A percentile compares a stretch with the other conserved stretches of the same genome.
These are phyloP conservation scores for Onthophagus sagittarius DNA, from an alignment of 2,888 invertebrate genomes.

Conservation along the genomic window DNA sequence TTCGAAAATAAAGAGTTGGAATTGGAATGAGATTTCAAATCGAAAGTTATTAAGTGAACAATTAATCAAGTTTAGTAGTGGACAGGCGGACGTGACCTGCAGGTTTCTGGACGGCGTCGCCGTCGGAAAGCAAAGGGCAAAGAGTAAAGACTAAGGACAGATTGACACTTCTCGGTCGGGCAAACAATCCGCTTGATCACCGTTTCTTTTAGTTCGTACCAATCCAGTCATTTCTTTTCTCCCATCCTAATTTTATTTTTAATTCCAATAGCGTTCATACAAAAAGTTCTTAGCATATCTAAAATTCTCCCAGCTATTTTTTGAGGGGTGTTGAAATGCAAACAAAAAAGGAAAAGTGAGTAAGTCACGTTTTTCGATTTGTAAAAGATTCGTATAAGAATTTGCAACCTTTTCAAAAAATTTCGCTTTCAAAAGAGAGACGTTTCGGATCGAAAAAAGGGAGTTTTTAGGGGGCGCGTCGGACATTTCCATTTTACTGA, in stretches of 20 bases:
- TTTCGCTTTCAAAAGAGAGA: no score
- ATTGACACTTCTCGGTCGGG: not conserved
- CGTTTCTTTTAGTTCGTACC: not conserved
- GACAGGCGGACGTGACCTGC: not conserved
- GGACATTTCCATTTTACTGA: conserved; percentile 48
- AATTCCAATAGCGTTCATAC: no score
- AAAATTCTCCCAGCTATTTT: no score
- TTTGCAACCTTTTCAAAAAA: no score
- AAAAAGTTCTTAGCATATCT: no score
- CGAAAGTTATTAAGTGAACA: not conserved
- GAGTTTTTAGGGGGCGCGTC: conserved; percentile 26
- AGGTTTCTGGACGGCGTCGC: not conserved
- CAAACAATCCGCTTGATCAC: not conserved
- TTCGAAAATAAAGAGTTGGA: not conserved
- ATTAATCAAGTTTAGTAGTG: not conserved
- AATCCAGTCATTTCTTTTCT: no score
- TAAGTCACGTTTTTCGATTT: no score
- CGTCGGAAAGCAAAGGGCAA: not conserved
- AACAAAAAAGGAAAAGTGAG: no score
- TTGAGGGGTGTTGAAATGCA: no score
- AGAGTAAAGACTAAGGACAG: not conserved
- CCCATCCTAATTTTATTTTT: no score
- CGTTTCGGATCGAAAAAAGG: no score
- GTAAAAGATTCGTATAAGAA: no score
- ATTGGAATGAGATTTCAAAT: not conserved